A percentile compares a stretch with the other conserved stretches of the same genome.
Evolutionary conservation across 1,140 invertebrate species (phyloP).

Genomic region (Archivesica marissinica): DNA sequence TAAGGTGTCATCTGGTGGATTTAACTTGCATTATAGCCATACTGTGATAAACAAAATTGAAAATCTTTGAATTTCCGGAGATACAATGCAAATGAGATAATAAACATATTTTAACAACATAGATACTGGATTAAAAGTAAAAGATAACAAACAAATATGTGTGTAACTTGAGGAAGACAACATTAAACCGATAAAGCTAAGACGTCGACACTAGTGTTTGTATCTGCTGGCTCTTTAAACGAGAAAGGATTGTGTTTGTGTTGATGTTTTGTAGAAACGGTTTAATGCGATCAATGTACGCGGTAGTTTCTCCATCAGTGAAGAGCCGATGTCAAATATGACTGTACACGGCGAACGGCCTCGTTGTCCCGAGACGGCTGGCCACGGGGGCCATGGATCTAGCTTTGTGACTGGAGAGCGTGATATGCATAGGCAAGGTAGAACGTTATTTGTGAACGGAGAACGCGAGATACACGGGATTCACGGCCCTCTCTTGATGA

Average conservation of each 20-base stretch:
- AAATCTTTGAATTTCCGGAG: no score
- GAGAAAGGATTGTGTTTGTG: no score
- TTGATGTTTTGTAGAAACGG: background rate
- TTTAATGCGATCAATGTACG: conserved; percentile 42
- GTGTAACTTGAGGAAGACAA: background rate
- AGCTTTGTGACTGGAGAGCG: conserved; percentile 37
- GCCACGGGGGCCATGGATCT: conserved; percentile 37
- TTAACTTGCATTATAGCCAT: background rate
- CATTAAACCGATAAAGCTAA: background rate
- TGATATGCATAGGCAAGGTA: background rate
- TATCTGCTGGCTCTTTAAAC: background rate
- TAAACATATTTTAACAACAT: background rate
- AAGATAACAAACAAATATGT: background rate
- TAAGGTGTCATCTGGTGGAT: conserved; percentile 4
- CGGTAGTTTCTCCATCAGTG: background rate
- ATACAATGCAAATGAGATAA: no score
- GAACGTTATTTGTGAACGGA: background rate
- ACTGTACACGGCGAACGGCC: conserved; percentile 60
- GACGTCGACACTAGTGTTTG: background rate
- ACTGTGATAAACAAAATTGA: conserved; percentile 9
- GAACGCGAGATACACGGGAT: background rate
- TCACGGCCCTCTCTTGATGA: conserved; percentile 48
- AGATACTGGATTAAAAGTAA: background rate
- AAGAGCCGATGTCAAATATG: conserved; percentile 59
- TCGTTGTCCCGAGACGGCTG: conserved; percentile 8